Evolutionary conservation across 2,113 vertebrate species (phyloP), one percentile per base, ranked within the genome.

Genomic region (Nyctereutes procyonoides): DNA sequence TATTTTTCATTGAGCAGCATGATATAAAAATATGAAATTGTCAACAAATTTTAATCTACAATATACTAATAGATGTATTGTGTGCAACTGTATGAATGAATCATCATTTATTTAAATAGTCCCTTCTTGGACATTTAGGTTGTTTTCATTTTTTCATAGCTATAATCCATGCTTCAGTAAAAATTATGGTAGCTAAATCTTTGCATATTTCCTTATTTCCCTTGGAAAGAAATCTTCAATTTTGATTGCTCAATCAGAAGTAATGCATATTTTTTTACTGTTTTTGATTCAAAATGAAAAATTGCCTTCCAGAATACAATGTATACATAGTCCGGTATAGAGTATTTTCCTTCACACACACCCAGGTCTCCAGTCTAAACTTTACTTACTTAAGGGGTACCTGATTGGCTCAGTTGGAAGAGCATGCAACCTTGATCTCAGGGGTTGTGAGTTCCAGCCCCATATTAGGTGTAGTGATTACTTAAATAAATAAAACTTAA

Each of bases 131-230:
- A 96, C 5, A 71, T 88, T 79, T 55, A 93, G 32, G 3, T 95
- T 88, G 74, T 84, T 97, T 95, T 76, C 28, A 35, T 15, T 60
- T 95, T 79, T 94, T 96, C n/a, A 26, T 90, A 94, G 90, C 71
- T 81, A 71, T 71, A 93, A 95, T 77, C 26, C 38, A 93, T 55
- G 69, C 1, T 30, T 80, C 38, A 55, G 4, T 92, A 95, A 96
- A 90, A 95, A 51, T 84, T 84, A 79, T 43, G 86, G 28, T 74
- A 81, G 53, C 43, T 95, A 90, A 95, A 56, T 76, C 24, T 92
- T 89, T 84, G n/a, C 17, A 88, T 2, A 60, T 28, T 94, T 92
- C 32, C 65, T 85, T 85, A 95, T 92, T 96, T 96, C 12, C 32
- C 10, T 51, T 67, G 62, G 62, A 26, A 80, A 87, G 76, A 88